Base-by-base conservation (phyloP, 2,888 invertebrate species). In the Cerceris ruficornis region DNA sequence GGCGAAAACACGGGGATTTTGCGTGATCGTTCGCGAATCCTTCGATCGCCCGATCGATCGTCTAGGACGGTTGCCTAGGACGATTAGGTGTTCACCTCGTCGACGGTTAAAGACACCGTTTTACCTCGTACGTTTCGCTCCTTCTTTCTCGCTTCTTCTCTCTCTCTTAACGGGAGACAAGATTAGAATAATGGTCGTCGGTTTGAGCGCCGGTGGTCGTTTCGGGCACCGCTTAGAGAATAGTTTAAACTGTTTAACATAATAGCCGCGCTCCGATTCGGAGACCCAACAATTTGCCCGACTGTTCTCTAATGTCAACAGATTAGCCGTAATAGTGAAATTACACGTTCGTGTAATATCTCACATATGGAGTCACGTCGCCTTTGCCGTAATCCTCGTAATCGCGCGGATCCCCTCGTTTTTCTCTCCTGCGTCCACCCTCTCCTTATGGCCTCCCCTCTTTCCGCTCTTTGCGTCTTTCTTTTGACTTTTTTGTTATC, bases 251-350 rank as follows among this genome's bases (percentile, higher is more conserved):
- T 90, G 89, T 88, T 92, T 91, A 91, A 86, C 90, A 92, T 92
- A 92, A 91, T 91, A 80, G 88, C 64, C 74, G 73, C 78, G 79
- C 73, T 69, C 73, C 69, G 80, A 81, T 82, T 84, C 69, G 80
- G 78, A 67, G 80, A 78, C 79, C 86, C 81, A 86, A 86, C 87
- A 89, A 88, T 89, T 88, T 88, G 78, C 73, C 77, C 68, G 82
- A 83, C 87, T 86, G 83, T 85, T 80, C 86, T 87, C 89, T 92
- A 92, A 92, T 92, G 92, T 92, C 92, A 92, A 92, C 92, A 92
- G 92, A 92, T 92, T 92, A 91, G 89, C 88, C 85, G 90, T 92
- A 91, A 92, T 92, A 89, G 89, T 91, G 89, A 92, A 92, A 92
- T 92, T 92, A 92, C 92, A 92, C 87, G 91, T 91, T 92, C 88